Evolutionary conservation across 2,888 invertebrate species (phyloP).

Genomic region (Ryuthela nishihirai): DNA sequence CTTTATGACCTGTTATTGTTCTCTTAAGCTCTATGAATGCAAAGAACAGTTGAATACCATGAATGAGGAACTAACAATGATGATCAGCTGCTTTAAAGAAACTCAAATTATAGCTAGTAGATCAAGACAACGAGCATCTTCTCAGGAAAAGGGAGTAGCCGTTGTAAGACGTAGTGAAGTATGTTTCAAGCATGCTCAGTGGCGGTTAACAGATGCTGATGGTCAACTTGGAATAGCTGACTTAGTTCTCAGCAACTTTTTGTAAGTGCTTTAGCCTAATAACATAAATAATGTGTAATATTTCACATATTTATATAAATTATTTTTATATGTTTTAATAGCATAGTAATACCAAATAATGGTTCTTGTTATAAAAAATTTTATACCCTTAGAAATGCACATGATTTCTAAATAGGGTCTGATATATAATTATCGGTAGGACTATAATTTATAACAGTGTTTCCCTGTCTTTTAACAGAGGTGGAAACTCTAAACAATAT

Average conservation of each 20-base stretch:
- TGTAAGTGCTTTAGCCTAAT: conserved; percentile 57
- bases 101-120: conserved; percentile 61
- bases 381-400: too few relatives aligned
- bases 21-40: conserved; percentile 67
- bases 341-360: too few relatives aligned
- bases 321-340: too few relatives aligned
- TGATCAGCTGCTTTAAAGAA: conserved; percentile 88
- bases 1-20: too few relatives aligned
- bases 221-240: conserved; percentile 98
- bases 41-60: conserved; percentile 81
- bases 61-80: conserved; percentile 91
- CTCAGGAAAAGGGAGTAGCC: conserved; percentile 64
- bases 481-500: too few relatives aligned
- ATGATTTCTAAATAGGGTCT: too few relatives aligned
- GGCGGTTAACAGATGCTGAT: conserved; percentile 95
- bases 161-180: conserved; percentile 82
- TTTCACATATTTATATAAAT: too few relatives aligned
- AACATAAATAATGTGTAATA: neutral
- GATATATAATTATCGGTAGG: too few relatives aligned
- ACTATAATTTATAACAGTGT: too few relatives aligned
- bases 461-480: too few relatives aligned
- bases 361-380: too few relatives aligned
- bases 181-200: conserved; percentile 96
- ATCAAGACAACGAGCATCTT: conserved; percentile 40
- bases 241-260: conserved; percentile 88